Evolutionary conservation across 2,888 invertebrate genomes (phyloP), one percentile per base, ranked within the genome.

Genomic region (Polylopha cassiicola): DNA sequence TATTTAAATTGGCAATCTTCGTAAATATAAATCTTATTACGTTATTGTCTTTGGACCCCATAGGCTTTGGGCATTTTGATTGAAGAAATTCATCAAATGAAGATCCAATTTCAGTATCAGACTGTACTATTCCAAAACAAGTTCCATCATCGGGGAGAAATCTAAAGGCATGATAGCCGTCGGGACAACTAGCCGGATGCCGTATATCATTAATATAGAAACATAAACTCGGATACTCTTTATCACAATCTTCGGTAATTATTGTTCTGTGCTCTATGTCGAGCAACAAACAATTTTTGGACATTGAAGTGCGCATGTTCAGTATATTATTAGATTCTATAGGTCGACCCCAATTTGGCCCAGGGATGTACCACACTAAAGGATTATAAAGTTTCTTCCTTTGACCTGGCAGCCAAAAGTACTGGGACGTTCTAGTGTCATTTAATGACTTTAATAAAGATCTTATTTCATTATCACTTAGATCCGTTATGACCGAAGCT

Each of bases 391-490:
- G 46, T 30, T 72, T 73, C n/a, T 57, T 51, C 21, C 87, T 71
- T 26, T 67, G 67, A 2, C 80, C 76, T 8, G 88, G 88, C 36
- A 89, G 50, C 88, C 89, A 89, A 52, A 65, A 78, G 41, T 63
- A 71, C 45, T 59, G 61, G 0, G 73, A 67, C 1, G 38, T 46
- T 34, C 69, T 67, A 28, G 45, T 51, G 8, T 42, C 32, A 32
- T 45, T 55, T 38, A 87, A 69, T 5, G 69, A 66, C 21, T 56
- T 39, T 14, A 82, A 39, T 37, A 85, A 44, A n/a, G 61, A 61
- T 7, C 61, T 43, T 1, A 68, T 41, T 48, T 81, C 77, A 8
- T 55, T 44, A 27, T 47, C 44, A 22, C 60, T 55, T 15, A 85
- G 56, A 48, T 84, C 77, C 1, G 77, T 76, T 7, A 85, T 69